Evolutionary conservation across 2,888 invertebrate species (phyloP).

Genomic region (Carcina quercana): DNA sequence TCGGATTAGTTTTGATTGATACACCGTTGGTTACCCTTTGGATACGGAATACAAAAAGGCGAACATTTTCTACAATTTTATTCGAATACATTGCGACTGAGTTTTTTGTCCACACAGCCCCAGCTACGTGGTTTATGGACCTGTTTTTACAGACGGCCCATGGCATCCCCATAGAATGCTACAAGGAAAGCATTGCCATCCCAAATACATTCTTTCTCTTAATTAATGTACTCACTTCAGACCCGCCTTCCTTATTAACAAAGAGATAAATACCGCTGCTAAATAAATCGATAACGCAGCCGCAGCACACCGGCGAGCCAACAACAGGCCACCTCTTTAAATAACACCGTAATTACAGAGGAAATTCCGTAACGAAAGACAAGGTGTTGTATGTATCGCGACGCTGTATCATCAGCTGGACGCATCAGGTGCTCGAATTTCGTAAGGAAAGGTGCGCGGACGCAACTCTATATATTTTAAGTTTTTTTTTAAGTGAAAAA

Average conservation of each 20-base stretch:
- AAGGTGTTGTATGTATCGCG: slow-evolving; percentile 44
- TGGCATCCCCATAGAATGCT: too few species aligned
- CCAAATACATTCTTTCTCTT: too few species aligned
- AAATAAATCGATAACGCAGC: slow-evolving; percentile 23
- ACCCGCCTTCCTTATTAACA: neutral
- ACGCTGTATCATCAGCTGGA: slow-evolving; percentile 40
- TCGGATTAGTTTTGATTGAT: too few species aligned
- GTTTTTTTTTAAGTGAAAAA: too few species aligned
- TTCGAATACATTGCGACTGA: too few species aligned
- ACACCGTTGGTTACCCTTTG: too few species aligned
- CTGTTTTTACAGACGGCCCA: neutral
- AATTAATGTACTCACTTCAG: too few species aligned
- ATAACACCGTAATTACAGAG: slow-evolving; percentile 47
- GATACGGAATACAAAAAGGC: too few species aligned
- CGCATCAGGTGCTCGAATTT: slow-evolving; percentile 56
- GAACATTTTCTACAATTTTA: too few species aligned
- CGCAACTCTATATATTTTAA: slow-evolving; percentile 37
- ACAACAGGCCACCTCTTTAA: slow-evolving; percentile 27
- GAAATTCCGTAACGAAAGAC: slow-evolving; percentile 60
- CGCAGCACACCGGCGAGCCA: slow-evolving; percentile 23
- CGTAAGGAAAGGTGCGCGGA: slow-evolving; percentile 51
- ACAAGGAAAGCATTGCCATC: neutral
- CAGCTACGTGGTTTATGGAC: neutral
- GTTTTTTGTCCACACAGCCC: neutral
- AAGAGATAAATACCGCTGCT: slow-evolving; percentile 3